These are phyloP conservation scores for Nephrotoma guestfalica DNA, from an alignment of 2,888 invertebrate species.

Conservation along the genomic window DNA sequence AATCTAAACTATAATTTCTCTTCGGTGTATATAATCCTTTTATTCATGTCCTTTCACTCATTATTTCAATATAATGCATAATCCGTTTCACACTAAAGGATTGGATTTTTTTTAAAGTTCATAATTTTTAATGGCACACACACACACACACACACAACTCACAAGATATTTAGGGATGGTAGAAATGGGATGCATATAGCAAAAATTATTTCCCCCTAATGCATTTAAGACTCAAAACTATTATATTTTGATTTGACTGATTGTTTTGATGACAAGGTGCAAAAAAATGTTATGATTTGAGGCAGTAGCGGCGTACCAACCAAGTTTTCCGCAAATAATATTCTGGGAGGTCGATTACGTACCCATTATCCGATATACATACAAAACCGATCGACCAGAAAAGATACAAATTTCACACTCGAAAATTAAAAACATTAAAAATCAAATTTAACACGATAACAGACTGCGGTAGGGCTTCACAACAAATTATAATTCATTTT, in stretches of 20 bases:
- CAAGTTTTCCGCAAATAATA: neutral
- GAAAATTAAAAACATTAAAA: neutral
- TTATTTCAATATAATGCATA: neutral
- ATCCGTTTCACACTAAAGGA: neutral
- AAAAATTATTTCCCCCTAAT: neutral
- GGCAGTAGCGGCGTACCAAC: neutral
- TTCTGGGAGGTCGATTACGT: neutral
- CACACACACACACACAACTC: neutral
- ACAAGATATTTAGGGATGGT: neutral
- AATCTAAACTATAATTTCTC: neutral
- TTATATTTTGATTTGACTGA: neutral
- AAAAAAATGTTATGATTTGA: neutral
- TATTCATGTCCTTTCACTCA: neutral
- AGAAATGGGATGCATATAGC: neutral
- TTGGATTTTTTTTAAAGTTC: neutral
- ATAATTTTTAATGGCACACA: neutral
- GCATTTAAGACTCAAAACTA: neutral
- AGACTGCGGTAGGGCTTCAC: neutral
- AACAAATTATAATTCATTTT: neutral
- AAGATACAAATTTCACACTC: neutral
- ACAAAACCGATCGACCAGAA: neutral
- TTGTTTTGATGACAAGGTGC: neutral
- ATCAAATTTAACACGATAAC: neutral
- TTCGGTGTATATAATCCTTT: neutral
- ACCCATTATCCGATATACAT: neutral